Conservation (phyloP, 2,888 invertebrate genomes). For the Tipula unca region DNA sequence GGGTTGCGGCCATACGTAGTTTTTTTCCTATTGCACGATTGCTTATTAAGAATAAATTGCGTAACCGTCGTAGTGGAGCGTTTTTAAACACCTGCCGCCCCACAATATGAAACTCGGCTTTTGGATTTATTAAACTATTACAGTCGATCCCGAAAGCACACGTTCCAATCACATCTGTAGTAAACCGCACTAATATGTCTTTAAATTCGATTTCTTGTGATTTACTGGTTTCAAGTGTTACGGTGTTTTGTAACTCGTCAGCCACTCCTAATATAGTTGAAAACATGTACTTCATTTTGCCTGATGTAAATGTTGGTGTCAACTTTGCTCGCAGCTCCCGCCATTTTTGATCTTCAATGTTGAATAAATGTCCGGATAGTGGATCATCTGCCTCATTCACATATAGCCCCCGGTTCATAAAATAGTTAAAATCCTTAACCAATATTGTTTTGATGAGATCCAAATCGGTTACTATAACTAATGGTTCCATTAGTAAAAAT, state of each 20-base stretch:
- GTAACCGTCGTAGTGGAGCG: neutral
- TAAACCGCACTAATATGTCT: constrained; percentile 31
- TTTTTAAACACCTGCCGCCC: constrained; percentile 29
- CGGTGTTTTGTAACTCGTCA: constrained; percentile 44
- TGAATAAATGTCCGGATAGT: constrained; percentile 52
- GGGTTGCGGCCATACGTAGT: neutral
- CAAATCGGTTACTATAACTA: constrained; percentile 52
- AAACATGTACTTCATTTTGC: constrained; percentile 58
- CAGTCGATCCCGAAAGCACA: constrained; percentile 43
- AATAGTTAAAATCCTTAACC: constrained; percentile 53
- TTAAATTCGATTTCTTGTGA: constrained; percentile 44
- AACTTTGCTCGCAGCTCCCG: constrained; percentile 53
- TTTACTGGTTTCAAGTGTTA: constrained; percentile 34
- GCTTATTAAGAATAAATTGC: neutral
- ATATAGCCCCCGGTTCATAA: constrained; percentile 56
- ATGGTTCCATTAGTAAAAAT: constrained; percentile 53
- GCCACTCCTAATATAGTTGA: constrained; percentile 50
- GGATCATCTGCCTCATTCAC: constrained; percentile 53
- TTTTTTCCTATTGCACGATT: neutral
- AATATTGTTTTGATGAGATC: constrained; percentile 52
- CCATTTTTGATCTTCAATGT: constrained; percentile 52
- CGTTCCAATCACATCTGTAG: constrained; percentile 43
- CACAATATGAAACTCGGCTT: constrained; percentile 35
- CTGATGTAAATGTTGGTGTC: constrained; percentile 57
- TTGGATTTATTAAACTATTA: constrained; percentile 38